Evolutionary conservation across 1,140 invertebrate genomes (phyloP).

Genomic region (Aphis craccivora): DNA sequence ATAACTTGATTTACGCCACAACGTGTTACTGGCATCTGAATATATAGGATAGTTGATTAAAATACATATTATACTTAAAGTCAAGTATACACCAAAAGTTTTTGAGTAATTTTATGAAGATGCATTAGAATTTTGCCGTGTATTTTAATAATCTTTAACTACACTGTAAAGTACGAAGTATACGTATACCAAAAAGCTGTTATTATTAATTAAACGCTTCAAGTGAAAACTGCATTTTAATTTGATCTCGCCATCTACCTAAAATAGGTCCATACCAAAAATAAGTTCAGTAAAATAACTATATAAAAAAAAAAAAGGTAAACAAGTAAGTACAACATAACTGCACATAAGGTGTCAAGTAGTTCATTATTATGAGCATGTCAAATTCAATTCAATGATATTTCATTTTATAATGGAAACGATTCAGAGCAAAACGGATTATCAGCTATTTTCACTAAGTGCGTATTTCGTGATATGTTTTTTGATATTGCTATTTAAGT

Average conservation of each 20-base stretch:
- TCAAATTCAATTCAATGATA: too few species aligned
- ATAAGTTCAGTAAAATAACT: background rate
- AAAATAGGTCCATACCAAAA: background rate
- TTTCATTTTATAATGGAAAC: too few species aligned
- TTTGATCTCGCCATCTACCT: background rate
- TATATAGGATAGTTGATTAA: background rate
- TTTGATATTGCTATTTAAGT: too few species aligned
- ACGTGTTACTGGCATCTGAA: too few species aligned
- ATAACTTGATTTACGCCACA: background rate
- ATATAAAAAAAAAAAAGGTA: too few species aligned
- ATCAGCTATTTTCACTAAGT: too few species aligned
- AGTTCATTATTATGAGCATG: too few species aligned
- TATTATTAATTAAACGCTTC: slow-evolving; percentile 25
- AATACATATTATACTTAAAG: background rate
- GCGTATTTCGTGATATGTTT: too few species aligned
- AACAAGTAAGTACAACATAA: too few species aligned
- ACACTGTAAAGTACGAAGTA: background rate
- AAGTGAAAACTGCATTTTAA: background rate
- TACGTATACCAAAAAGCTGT: background rate
- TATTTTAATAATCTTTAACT: slow-evolving; percentile 11
- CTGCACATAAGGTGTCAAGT: too few species aligned
- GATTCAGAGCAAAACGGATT: too few species aligned
- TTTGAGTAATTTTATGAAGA: background rate
- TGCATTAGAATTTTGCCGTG: background rate
- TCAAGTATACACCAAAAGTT: background rate